A percentile compares a stretch with the other conserved stretches of the same genome.
Conservation (phyloP, 2,113 vertebrate genomes). For the Hippocampus guttulatus region DNA sequence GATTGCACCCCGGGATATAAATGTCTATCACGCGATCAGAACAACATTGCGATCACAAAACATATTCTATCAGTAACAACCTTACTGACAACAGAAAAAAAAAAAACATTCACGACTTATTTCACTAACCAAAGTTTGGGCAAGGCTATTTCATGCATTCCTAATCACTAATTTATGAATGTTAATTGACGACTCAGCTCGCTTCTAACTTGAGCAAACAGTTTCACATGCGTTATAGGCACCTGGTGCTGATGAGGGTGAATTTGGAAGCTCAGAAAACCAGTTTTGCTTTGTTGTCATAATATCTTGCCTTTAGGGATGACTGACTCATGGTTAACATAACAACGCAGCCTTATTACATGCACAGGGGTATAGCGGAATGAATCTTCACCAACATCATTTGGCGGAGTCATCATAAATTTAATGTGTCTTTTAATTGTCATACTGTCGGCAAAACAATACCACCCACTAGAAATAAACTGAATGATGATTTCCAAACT, state of each 20-base stretch:
- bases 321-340: slow-evolving; percentile 38
- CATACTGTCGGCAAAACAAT: not conserved
- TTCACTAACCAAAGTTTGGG: not conserved
- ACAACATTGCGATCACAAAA: too few relatives aligned
- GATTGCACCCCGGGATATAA: too few relatives aligned
- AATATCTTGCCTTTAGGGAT: slow-evolving; percentile 45
- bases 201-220: slow-evolving; percentile 12
- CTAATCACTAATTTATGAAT: slow-evolving; percentile 1
- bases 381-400: slow-evolving; percentile 24
- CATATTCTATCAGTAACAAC: too few relatives aligned
- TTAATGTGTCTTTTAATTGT: slow-evolving; percentile 27
- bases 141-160: not conserved
- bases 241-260: slow-evolving; percentile 28
- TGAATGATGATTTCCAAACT: slow-evolving; percentile 9
- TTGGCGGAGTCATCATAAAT: slow-evolving; percentile 36
- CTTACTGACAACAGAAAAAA: too few relatives aligned
- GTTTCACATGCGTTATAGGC: not conserved
- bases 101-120: not conserved
- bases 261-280: slow-evolving; percentile 30
- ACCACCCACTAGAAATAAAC: slow-evolving; percentile 13
- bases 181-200: not conserved
- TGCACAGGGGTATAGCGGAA: slow-evolving; percentile 21
- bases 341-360: slow-evolving; percentile 20
- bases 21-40: too few relatives aligned
- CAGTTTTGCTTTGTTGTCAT: slow-evolving; percentile 51